These are phyloP conservation scores for Habroteleia sp. DNA, from an alignment of 2,888 invertebrate genomes.

Conservation along the genomic window DNA sequence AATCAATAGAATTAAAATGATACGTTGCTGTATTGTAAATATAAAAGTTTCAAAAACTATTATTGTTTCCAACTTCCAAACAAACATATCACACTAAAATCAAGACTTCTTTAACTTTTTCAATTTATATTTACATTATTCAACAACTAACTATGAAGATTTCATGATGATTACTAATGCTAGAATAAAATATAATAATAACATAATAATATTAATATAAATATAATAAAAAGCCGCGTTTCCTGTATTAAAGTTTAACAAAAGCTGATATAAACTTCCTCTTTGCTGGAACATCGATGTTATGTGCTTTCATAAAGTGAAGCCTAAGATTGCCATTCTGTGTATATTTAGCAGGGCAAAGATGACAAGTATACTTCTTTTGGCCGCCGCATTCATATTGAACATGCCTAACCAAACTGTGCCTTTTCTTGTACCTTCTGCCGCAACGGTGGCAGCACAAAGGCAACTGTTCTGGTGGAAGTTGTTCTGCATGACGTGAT, in stretches of 20 bases:
- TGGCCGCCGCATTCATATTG: constrained; percentile 63
- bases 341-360: constrained; percentile 85
- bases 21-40: too few species aligned
- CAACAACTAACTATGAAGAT: constrained; percentile 1
- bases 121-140: constrained; percentile 5
- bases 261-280: constrained; percentile 52
- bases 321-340: constrained; percentile 83
- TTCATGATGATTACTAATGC: constrained; percentile 2
- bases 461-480: constrained; percentile 61
- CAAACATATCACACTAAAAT: constrained; percentile 4
- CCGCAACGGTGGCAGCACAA: constrained; percentile 75
- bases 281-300: constrained; percentile 69
- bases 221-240: background rate
- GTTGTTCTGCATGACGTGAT: constrained; percentile 66
- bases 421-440: constrained; percentile 82
- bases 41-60: too few species aligned
- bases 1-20: too few species aligned
- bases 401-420: constrained; percentile 86
- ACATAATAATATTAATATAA: too few species aligned
- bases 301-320: constrained; percentile 70
- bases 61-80: too few species aligned
- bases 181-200: too few species aligned
- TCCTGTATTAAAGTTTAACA: constrained; percentile 31
- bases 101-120: background rate
- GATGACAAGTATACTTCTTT: constrained; percentile 81